A percentile compares a stretch with the other conserved stretches of the same genome.
Conservation (phyloP, 1,140 invertebrate species). For the Amyelois transitella region DNA sequence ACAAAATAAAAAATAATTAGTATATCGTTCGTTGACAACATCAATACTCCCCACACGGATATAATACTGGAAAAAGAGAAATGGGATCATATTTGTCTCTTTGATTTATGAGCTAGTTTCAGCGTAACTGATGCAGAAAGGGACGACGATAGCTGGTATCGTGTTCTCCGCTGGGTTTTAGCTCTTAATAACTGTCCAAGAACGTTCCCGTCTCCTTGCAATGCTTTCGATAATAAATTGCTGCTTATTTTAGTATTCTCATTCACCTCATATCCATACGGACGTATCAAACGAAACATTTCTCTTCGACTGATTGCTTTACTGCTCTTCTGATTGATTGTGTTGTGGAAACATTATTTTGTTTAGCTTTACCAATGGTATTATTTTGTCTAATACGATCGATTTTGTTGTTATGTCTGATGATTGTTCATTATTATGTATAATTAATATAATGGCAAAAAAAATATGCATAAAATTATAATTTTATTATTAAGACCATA, state of each 20-base stretch:
- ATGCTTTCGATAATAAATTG: constrained; percentile 61
- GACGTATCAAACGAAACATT: constrained; percentile 44
- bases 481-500: too few relatives aligned
- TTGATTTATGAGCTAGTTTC: constrained; percentile 51
- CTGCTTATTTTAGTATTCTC: constrained; percentile 68
- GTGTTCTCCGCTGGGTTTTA: constrained; percentile 53
- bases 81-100: constrained; percentile 46
- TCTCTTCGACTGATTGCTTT: constrained; percentile 26
- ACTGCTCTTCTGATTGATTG: background rate
- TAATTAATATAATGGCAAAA: too few relatives aligned
- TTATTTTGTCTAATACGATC: too few relatives aligned
- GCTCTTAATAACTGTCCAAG: constrained; percentile 68
- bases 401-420: too few relatives aligned
- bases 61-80: constrained; percentile 30
- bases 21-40: background rate
- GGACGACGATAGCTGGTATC: constrained; percentile 38
- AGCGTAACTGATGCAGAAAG: constrained; percentile 28
- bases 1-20: background rate
- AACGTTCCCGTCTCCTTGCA: constrained; percentile 65
- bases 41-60: background rate
- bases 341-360: background rate
- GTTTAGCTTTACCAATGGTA: too few relatives aligned
- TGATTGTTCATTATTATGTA: too few relatives aligned
- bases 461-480: too few relatives aligned
- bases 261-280: constrained; percentile 48